Conservation (phyloP, 1,140 invertebrate genomes). For the Leptopilina clavipes region DNA sequence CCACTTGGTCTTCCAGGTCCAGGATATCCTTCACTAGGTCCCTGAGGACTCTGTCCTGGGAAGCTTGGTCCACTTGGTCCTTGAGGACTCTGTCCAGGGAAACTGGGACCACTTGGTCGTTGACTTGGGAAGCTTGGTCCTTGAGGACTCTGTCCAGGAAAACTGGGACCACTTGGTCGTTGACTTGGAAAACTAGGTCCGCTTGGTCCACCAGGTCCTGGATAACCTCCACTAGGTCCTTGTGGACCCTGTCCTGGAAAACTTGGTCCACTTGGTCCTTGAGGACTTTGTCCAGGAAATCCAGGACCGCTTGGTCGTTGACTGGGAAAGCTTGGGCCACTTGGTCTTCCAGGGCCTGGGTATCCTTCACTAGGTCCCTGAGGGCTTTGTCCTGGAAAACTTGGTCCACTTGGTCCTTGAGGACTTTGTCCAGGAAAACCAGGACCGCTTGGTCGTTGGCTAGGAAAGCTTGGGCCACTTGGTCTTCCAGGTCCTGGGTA, state of each 20-base stretch:
- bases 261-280: neutral
- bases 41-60: constrained; percentile 36
- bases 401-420: constrained; percentile 40
- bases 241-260: constrained; percentile 39
- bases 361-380: constrained; percentile 46
- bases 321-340: constrained; percentile 40
- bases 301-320: constrained; percentile 50
- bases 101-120: constrained; percentile 43
- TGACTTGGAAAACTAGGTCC: constrained; percentile 40
- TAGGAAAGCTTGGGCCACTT: constrained; percentile 40
- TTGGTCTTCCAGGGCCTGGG: constrained; percentile 45
- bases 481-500: constrained; percentile 44
- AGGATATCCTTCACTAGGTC: constrained; percentile 34
- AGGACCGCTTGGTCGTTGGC: constrained; percentile 41
- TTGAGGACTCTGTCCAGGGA: constrained; percentile 20
- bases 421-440: constrained; percentile 37
- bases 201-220: constrained; percentile 29
- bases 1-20: constrained; percentile 43
- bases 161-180: constrained; percentile 45
- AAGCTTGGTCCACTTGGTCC: constrained; percentile 42
- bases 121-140: constrained; percentile 44
- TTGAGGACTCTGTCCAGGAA: constrained; percentile 38
- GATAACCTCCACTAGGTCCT: constrained; percentile 47
- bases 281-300: constrained; percentile 43
- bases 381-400: constrained; percentile 40